Percentiles rank a stretch among this genome's conserved stretches.
Evolutionary conservation across 2,888 invertebrate genomes (phyloP).

Genomic region (Drosophila monieri): DNA sequence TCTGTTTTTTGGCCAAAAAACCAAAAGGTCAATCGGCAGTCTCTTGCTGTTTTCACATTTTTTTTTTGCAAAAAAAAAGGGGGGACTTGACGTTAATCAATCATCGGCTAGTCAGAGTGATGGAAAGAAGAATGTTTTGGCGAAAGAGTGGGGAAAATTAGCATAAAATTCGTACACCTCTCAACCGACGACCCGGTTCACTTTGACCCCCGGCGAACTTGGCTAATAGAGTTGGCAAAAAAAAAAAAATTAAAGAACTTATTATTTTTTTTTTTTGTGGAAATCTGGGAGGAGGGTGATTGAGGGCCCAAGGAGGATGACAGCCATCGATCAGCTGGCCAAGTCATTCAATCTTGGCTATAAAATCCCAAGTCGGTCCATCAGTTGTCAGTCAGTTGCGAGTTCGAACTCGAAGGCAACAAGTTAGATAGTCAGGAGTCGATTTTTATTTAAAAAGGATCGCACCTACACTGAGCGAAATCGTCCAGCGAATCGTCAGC

Average conservation of each 20-base stretch:
- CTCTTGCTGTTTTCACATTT: slow-evolving; percentile 2
- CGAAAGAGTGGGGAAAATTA: slow-evolving; percentile 37
- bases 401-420: slow-evolving; percentile 66
- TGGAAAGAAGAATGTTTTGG: slow-evolving; percentile 31
- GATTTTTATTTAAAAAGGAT: neutral
- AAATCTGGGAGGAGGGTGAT: neutral
- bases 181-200: slow-evolving; percentile 36
- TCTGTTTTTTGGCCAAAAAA: slow-evolving; percentile 16
- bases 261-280: neutral
- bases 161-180: slow-evolving; percentile 43
- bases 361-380: slow-evolving; percentile 54
- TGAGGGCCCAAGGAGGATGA: neutral
- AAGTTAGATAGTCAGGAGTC: slow-evolving; percentile 47
- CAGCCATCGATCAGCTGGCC: slow-evolving; percentile 37
- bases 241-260: neutral
- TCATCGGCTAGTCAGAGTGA: slow-evolving; percentile 30
- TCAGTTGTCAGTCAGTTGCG: slow-evolving; percentile 67
- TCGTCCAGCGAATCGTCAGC: too few species aligned
- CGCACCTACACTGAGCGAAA: neutral
- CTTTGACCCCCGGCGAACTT: slow-evolving; percentile 42
- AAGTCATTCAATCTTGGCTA: slow-evolving; percentile 45
- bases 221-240: slow-evolving; percentile 26
- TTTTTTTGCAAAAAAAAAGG: neutral
- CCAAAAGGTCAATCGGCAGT: neutral
- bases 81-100: slow-evolving; percentile 33